Evolutionary conservation across 53 echinoderm and acorn worm genomes (phyloP).

Genomic region (Mesocentrotus franciscanus): DNA sequence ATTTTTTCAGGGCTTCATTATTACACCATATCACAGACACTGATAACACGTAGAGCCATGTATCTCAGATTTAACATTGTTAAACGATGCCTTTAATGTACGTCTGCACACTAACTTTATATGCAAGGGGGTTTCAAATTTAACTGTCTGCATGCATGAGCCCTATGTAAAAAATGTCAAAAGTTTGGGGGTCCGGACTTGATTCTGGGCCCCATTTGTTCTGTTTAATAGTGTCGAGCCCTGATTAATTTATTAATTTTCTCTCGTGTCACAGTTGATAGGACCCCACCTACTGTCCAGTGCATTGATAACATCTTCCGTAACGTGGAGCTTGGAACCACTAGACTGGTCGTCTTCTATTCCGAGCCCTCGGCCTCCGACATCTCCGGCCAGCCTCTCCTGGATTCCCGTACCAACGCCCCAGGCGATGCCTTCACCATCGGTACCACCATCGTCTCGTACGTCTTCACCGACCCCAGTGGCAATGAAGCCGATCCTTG

Average conservation of each 20-base stretch:
- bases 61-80: no score
- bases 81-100: no score
- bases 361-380: conserved; percentile 80
- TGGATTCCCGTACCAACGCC: conserved; percentile 57
- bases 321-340: conserved; percentile 63
- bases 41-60: no score
- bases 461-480: conserved; percentile 70
- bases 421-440: conserved; percentile 72
- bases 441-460: conserved; percentile 68
- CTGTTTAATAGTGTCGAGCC: no score
- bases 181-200: no score
- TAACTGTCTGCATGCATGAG: no score
- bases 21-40: no score
- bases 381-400: conserved; percentile 54
- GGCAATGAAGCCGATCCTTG: conserved; percentile 78
- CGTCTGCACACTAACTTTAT: no score
- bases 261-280: conserved; percentile 59
- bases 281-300: conserved; percentile 59
- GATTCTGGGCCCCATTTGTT: background rate
- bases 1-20: no score
- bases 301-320: conserved; percentile 13
- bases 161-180: no score
- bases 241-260: background rate
- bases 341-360: conserved; percentile 47
- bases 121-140: no score